Evolutionary conservation across 2,797 vertebrate species (phyloP), one percentile per base, ranked within the genome.

Genomic region (Esox masquinongy): DNA sequence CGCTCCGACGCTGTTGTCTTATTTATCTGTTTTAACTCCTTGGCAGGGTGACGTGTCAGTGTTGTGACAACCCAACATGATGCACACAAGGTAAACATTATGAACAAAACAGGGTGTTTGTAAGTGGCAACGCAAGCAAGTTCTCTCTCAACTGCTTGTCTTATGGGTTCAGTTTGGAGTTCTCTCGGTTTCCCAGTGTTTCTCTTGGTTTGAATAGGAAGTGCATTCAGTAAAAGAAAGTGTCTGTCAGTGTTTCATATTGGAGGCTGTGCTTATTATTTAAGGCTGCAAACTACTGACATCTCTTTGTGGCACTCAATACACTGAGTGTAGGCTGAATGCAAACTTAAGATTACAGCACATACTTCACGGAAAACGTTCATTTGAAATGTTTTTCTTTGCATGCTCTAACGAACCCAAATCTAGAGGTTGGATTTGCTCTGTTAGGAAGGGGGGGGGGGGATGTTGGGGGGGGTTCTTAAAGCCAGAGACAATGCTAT

Each of bases 21-120:
- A 83, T 88, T 85, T 87, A 87, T 87, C 81, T 84, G 76, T 85
- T 82, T 26, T 80, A 61, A 61, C 51, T 81, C 69, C 76, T 78
- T 79, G 79, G 71, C 73, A 82, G 74, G 79, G 77, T 75, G 76
- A 80, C 79, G 74, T 69, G 77, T 86, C 84, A 79, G 74, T 83
- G 84, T 88, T 80, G 82, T 69, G 73, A 77, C 77, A 85, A 79
- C 77, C 78, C 69, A 67, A 73, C 76, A 70, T 63, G 73, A 70
- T 47, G 75, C 66, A 69, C 70, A 61, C 71, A 72, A 50, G 75
- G 80, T 85, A 88, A 85, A 83, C 84, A 82, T 69, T 77, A 74
- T 64, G 78, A 86, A 82, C 79, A 68, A 80, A 82, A 82, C 77
- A 85, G 77, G 68, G 77, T 80, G 74, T 84, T 80, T 80, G 72